A percentile compares a stretch with the other conserved stretches of the same genome.
These are phyloP conservation scores for Drosophila albomicans DNA, from an alignment of 1,140 invertebrate species.

Conservation along the genomic window DNA sequence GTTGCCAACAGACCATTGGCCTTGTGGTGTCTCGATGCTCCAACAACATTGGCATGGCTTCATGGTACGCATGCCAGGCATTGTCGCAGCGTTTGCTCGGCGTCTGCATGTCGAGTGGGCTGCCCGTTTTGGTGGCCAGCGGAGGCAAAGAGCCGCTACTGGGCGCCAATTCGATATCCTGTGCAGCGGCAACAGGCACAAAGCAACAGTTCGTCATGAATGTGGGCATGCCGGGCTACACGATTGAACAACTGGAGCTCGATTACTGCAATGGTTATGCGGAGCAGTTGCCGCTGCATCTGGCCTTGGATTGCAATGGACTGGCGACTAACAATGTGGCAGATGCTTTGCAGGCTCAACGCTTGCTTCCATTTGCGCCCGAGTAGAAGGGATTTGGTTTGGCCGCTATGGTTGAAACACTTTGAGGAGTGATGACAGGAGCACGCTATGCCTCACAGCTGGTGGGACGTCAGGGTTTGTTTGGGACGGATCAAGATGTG, in stretches of 20 bases:
- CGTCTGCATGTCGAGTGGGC: constrained; percentile 95
- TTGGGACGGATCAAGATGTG: constrained; percentile 86
- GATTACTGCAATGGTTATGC: constrained; percentile 88
- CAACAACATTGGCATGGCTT: constrained; percentile 88
- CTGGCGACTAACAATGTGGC: constrained; percentile 83
- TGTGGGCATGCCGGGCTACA: constrained; percentile 93
- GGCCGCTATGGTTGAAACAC: constrained; percentile 93
- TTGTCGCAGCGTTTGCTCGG: constrained; percentile 91
- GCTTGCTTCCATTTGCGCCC: constrained; percentile 67
- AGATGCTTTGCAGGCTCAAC: constrained; percentile 43
- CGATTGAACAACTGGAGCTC: constrained; percentile 90
- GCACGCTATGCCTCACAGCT: constrained; percentile 85
- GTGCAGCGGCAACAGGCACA: constrained; percentile 90
- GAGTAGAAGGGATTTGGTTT: constrained; percentile 96
- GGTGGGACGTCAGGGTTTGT: constrained; percentile 90
- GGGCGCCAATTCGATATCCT: constrained; percentile 89
- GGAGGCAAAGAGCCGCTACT: constrained; percentile 90
- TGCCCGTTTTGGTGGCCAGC: constrained; percentile 93
- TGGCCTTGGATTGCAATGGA: constrained; percentile 91
- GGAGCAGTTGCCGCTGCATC: constrained; percentile 83
- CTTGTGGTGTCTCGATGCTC: constrained; percentile 91
- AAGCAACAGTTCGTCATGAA: constrained; percentile 92
- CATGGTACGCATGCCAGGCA: constrained; percentile 92
- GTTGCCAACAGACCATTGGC: constrained; percentile 93
- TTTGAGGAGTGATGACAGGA: constrained; percentile 90